Conservation (phyloP, 2,888 invertebrate genomes). For the Chouioia cunea region DNA sequence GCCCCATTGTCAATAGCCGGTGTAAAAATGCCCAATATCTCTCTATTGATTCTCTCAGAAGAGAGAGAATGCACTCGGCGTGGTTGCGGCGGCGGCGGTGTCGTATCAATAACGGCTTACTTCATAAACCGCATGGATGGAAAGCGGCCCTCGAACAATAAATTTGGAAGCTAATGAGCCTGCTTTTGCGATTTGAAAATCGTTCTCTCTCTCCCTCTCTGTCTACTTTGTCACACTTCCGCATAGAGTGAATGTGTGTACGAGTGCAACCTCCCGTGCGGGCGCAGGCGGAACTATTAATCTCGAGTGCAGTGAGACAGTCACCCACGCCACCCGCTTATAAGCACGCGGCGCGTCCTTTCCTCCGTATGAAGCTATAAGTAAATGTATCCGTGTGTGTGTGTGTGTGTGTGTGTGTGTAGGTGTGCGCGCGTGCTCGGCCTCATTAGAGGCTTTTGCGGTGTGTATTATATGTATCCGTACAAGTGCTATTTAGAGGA, state of each 20-base stretch:
- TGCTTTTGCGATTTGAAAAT: constrained; percentile 16
- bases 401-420: neutral
- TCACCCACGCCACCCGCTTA: constrained; percentile 56
- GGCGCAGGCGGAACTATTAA: constrained; percentile 46
- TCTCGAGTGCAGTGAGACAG: constrained; percentile 46
- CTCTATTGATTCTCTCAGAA: constrained; percentile 36
- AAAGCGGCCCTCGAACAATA: constrained; percentile 40
- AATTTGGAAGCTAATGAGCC: constrained; percentile 47
- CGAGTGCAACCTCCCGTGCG: neutral
- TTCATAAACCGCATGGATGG: constrained; percentile 3
- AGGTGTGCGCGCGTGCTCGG: constrained; percentile 33
- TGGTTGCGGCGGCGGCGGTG: neutral
- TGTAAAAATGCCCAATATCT: constrained; percentile 37
- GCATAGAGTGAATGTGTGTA: neutral
- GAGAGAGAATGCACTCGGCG: neutral
- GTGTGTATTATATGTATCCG: constrained; percentile 10
- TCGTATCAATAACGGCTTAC: constrained; percentile 30
- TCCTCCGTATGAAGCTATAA: no score
- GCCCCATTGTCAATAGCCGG: constrained; percentile 39
- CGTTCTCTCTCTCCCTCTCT: neutral
- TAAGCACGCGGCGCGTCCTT: constrained; percentile 11
- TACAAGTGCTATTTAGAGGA: constrained; percentile 9
- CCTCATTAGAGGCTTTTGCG: constrained; percentile 56
- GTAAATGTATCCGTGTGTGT: constrained; percentile 24
- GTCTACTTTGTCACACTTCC: constrained; percentile 42